Evolutionary conservation across 2,113 vertebrate species (phyloP).

Genomic region (Bothrops jararaca): DNA sequence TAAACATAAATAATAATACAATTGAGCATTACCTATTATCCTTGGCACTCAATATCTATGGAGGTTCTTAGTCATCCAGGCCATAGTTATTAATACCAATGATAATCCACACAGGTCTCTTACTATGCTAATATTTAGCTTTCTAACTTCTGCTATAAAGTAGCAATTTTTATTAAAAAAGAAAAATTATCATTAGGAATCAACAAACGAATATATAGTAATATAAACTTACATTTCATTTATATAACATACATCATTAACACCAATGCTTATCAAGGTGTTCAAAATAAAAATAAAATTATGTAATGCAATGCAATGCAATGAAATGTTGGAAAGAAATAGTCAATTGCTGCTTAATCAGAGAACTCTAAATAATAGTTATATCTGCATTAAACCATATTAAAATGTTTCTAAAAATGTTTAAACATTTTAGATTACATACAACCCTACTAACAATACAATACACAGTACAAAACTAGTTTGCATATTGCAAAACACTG

Average conservation of each 20-base stretch:
- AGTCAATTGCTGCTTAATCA: neutral
- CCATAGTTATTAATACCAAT: neutral
- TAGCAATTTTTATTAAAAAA: neutral
- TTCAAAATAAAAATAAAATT: neutral
- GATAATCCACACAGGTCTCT: neutral
- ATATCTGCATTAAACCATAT: neutral
- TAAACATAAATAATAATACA: constrained; percentile 1
- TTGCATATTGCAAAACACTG: neutral
- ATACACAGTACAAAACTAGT: neutral
- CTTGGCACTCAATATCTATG: neutral
- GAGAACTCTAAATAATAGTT: neutral
- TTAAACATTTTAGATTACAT: neutral
- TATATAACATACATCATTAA: neutral
- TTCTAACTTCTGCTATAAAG: neutral
- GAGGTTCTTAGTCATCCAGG: too few species aligned
- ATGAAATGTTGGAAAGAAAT: neutral
- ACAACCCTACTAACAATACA: neutral
- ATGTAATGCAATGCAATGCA: neutral
- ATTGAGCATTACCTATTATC: neutral
- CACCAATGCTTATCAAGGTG: neutral
- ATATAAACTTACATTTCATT: neutral
- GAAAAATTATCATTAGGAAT: neutral
- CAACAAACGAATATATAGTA: neutral
- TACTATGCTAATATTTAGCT: neutral
- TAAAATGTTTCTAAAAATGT: neutral